Percentiles rank a stretch among this genome's conserved stretches.
Conservation (phyloP, 2,113 vertebrate species). For the Sitta europaea region DNA sequence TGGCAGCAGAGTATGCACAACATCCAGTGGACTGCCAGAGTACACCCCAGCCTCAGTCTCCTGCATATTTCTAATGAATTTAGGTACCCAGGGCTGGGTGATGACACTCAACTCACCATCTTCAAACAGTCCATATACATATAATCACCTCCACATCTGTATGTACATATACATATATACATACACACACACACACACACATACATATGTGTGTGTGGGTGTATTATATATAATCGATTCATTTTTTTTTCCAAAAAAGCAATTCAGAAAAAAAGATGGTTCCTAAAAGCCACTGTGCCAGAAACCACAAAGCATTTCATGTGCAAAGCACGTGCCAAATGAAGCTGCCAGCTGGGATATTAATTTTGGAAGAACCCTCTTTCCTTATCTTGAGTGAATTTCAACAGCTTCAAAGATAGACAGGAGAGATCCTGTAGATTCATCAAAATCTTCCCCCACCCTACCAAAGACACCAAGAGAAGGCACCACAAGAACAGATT, state of each 20-base stretch:
- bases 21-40: background rate
- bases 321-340: accelerated
- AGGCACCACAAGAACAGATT: background rate
- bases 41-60: accelerated
- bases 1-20: conserved; percentile 44
- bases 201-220: too few species aligned
- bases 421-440: background rate
- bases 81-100: background rate
- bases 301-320: background rate
- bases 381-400: background rate
- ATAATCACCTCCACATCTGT: background rate
- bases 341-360: background rate
- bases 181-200: too few species aligned
- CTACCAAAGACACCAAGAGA: background rate
- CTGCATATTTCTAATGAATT: background rate
- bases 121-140: background rate
- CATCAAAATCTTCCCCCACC: background rate
- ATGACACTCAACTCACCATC: background rate
- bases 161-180: too few species aligned
- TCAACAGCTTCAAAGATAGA: background rate
- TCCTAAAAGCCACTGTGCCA: background rate
- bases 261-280: background rate
- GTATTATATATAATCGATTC: background rate
- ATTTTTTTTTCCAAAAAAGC: background rate
- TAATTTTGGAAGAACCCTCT: background rate